Evolutionary conservation across 2,888 invertebrate species (phyloP), one percentile per base, ranked within the genome.

Genomic region (Mesorhabditis spiculigera): DNA sequence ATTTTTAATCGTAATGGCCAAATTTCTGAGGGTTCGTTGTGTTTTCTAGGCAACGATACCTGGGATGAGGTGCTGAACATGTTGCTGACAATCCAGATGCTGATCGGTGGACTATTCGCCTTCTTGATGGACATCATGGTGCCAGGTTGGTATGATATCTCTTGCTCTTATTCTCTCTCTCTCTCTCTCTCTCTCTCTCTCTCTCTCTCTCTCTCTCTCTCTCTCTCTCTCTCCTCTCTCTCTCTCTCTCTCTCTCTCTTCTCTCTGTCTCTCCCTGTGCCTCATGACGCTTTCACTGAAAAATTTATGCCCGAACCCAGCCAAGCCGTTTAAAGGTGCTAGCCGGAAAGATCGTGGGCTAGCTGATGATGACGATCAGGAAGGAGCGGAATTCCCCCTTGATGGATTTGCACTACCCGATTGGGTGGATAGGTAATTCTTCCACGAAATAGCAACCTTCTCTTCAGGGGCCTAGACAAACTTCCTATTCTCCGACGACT

Each of bases 31-130:
- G 28, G 28, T 28, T 28, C 28, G 28, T 28, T 28, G 28, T 28
- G 28, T 28, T 28, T 28, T 28, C 1, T 28, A 50, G 58, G 58
- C 58, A 50, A 50, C 58, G n/a, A 50, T 13, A 50, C 58, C 58
- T 50, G 58, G 58, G 58, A 50, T 50, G 10, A 50, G n/a, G 58
- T 50, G 58, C n/a, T 50, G 10, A 50, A 50, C n/a, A 50, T 50
- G 58, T 50, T 50, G 58, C 58, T 50, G 10, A 50, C 8, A 10
- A 50, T 50, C 58, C 10, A 50, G n/a, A 50, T 50, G 58, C n/a
- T 50, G n/a, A n/a, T 50, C 8, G 58, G 58, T n/a, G 58, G 58
- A 2, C 10, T 10, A 50, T 50, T 50, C 2, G 58, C 58, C 10
- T 50, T 50, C 3, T 13, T 50, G 8, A 13, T 50, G 58, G 58